phyloP scores from a whole-genome alignment of 2,888 invertebrate genomes.

The Tanypteryx hageni region DNA sequence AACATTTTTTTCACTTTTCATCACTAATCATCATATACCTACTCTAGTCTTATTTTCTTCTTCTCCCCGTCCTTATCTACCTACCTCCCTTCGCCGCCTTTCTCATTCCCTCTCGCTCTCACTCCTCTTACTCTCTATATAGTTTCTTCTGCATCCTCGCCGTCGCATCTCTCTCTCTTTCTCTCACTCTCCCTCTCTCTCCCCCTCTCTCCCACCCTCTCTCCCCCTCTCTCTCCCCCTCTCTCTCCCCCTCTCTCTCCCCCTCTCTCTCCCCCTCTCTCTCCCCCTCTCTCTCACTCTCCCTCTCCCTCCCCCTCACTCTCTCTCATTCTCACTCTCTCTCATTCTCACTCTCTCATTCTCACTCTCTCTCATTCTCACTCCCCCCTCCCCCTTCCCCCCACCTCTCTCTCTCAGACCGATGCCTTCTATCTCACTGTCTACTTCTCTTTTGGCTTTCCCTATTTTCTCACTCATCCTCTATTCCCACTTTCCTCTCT shows the following conservation, averaged over 20 bases:
- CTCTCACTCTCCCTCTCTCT: too few relatives aligned
- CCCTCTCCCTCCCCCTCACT: not conserved
- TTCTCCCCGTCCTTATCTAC: too few relatives aligned
- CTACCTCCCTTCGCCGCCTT: not conserved
- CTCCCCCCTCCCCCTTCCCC: not conserved
- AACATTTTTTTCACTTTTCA: too few relatives aligned
- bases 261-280: not conserved
- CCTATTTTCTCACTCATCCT: not conserved
- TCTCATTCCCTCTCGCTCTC: not conserved
- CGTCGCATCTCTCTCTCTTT: not conserved
- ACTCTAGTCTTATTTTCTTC: too few relatives aligned
- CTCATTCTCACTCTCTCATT: not conserved
- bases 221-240: not conserved
- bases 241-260: not conserved
- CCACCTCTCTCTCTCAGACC: not conserved
- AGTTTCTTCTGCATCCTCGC: not conserved
- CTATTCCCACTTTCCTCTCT: not conserved
- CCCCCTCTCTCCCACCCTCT: not conserved
- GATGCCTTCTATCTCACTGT: not conserved
- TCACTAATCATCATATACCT: too few relatives aligned
- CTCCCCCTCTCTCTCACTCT: not conserved
- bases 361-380: not conserved
- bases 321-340: too few relatives aligned
- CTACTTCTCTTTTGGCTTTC: not conserved
- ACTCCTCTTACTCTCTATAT: not conserved